Evolutionary conservation across 2,113 vertebrate species (phyloP).

Genomic region (Phylloscopus trochilus): DNA sequence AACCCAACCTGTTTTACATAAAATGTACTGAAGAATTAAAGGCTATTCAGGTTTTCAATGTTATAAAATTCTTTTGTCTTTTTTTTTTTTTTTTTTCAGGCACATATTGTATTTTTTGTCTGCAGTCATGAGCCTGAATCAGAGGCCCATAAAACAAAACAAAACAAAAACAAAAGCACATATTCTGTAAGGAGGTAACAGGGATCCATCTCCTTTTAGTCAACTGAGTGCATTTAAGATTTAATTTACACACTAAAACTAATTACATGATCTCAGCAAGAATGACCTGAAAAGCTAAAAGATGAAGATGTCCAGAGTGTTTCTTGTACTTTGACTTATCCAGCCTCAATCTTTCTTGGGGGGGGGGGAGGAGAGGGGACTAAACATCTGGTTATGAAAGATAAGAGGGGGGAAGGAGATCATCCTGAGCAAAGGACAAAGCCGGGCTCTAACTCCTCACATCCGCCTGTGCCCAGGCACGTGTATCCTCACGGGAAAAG

Average conservation of each 20-base stretch:
- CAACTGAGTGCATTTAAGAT: conserved; percentile 71
- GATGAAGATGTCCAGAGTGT: conserved; percentile 35
- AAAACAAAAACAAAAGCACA: conserved; percentile 49
- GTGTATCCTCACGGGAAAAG: background rate
- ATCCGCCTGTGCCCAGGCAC: background rate
- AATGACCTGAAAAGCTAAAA: conserved; percentile 55
- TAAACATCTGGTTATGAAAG: background rate
- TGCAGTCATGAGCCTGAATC: conserved; percentile 75
- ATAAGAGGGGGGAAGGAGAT: background rate
- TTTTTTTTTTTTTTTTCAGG: conserved; percentile 85
- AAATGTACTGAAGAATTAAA: conserved; percentile 80
- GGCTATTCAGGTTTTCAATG: conserved; percentile 83
- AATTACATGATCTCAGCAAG: conserved; percentile 57
- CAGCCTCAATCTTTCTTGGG: conserved; percentile 39
- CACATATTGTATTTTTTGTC: conserved; percentile 82
- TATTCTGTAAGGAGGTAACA: conserved; percentile 74
- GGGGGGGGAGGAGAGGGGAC: background rate
- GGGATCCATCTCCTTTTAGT: conserved; percentile 67
- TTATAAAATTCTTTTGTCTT: conserved; percentile 83
- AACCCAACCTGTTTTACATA: conserved; percentile 75
- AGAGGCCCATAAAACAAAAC: conserved; percentile 68
- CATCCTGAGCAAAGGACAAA: conserved; percentile 47
- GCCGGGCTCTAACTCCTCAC: background rate
- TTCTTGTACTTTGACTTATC: conserved; percentile 31
- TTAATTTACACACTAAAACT: conserved; percentile 71